A percentile compares a stretch with the other conserved stretches of the same genome.
These are phyloP conservation scores for Megaustenia siamemsis DNA, from an alignment of 2,888 invertebrate species.

Conservation along the genomic window DNA sequence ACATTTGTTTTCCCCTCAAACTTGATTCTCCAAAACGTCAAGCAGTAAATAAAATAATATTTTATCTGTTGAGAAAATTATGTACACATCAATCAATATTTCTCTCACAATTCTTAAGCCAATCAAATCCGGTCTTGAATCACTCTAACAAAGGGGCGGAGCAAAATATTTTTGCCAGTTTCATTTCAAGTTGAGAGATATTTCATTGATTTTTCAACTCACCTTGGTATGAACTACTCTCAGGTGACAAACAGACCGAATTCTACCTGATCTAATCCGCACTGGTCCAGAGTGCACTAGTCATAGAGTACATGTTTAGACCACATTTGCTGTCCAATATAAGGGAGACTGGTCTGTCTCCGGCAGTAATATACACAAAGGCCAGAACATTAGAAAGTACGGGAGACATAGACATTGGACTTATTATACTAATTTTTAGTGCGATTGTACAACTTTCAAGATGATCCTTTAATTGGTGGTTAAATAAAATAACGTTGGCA, in stretches of 20 bases:
- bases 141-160: slow-evolving; percentile 6
- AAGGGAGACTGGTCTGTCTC: not conserved
- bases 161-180: not conserved
- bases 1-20: too few species aligned
- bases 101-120: not conserved
- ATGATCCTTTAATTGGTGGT: too few species aligned
- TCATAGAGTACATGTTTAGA: slow-evolving; percentile 19
- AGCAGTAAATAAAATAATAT: not conserved
- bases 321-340: not conserved
- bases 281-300: not conserved
- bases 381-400: not conserved
- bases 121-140: slow-evolving; percentile 28
- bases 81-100: not conserved
- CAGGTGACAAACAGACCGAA: not conserved
- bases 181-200: not conserved
- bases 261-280: not conserved
- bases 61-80: not conserved
- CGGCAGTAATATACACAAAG: not conserved
- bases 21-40: too few species aligned
- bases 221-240: not conserved
- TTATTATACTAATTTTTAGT: too few species aligned
- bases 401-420: too few species aligned
- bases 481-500: too few species aligned
- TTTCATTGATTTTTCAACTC: slow-evolving; percentile 35
- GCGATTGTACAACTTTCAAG: too few species aligned